Base-by-base conservation (phyloP, 1,140 invertebrate species). In the Thaumetopoea pityocampa region DNA sequence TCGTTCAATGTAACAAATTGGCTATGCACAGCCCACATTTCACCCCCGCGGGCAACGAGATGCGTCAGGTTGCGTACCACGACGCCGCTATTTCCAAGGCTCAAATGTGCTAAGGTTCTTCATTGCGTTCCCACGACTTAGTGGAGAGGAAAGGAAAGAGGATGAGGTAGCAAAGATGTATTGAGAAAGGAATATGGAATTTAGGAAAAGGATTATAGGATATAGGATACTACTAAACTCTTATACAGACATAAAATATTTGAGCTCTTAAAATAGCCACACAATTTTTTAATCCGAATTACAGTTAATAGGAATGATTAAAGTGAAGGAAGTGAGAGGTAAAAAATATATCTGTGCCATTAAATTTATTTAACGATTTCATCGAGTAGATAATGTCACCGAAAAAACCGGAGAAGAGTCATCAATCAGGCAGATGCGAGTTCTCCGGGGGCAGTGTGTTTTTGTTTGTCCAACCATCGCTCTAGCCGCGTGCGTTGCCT, bases 361-460 rank as follows among this genome's bases (percentile, higher is more conserved):
- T 44, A 44, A 35, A 44, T 32, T 44, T 35, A 36, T 36, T 44
- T 35, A 11, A 44, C 32, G 33, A 35, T 44, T 48, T 48, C 29
- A 30, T 35, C 32, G 26, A 5, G 32, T 12, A 41, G 45, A 48
- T 48, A 48, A 41, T 36, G 45, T 41, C 29, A 40, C 22, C 45
- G 37, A 24, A 48, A 48, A 48, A 48, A 41, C 20, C 19, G 28
- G 18, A 7, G 19, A 9, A 11, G 15, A 6, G 36, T 35, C 36
- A 41, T 48, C 45, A 35, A 48, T 48, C 45, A 41, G 32, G 5
- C 20, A 19, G 17, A 32, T 16, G 29, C 32, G 32, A 9, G 33
- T 41, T 36, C 23, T 11, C 17, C 9, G 6, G 30, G n/a, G 28
- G 5, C 29, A 30, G 29, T 29, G 23, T 34, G 45, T 48, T 36